Conservation (phyloP, 37 sponge, comb jelly and placozoan genomes). For the Amphimedon queenslandica region DNA sequence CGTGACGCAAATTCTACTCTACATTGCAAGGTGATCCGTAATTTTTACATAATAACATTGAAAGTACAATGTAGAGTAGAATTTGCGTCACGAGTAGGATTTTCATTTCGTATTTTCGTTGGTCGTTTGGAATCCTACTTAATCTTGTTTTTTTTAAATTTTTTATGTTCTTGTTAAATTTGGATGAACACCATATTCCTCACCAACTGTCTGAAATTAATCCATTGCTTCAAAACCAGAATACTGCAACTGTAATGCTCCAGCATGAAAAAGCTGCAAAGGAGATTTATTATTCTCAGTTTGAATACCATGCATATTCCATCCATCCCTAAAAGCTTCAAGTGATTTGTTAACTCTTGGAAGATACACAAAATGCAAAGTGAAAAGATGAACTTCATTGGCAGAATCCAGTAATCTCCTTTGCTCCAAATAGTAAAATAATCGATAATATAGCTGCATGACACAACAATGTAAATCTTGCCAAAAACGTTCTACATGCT, state of each 20-base stretch:
- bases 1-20: no score
- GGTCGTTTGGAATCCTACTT: no score
- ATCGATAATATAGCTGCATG: slow-evolving; percentile 16
- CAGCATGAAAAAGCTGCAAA: slow-evolving; percentile 20
- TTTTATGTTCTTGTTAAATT: no score
- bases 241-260: neutral
- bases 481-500: slow-evolving; percentile 63
- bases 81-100: no score
- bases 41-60: no score
- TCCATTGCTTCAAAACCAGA: neutral
- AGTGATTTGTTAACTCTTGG: slow-evolving; percentile 25
- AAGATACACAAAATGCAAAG: slow-evolving; percentile 36
- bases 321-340: slow-evolving; percentile 5
- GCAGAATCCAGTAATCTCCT: slow-evolving; percentile 20
- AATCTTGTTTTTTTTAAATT: no score
- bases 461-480: slow-evolving; percentile 31
- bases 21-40: no score
- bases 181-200: neutral
- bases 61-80: no score
- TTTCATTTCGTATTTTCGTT: no score
- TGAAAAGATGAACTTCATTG: slow-evolving; percentile 31
- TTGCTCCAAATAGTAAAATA: slow-evolving; percentile 38
- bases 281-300: slow-evolving; percentile 22
- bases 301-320: slow-evolving; percentile 37
- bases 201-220: neutral